A percentile compares a stretch with the other conserved stretches of the same genome.
Conservation (phyloP, 2,888 invertebrate genomes). For the Tineola bisselliella region DNA sequence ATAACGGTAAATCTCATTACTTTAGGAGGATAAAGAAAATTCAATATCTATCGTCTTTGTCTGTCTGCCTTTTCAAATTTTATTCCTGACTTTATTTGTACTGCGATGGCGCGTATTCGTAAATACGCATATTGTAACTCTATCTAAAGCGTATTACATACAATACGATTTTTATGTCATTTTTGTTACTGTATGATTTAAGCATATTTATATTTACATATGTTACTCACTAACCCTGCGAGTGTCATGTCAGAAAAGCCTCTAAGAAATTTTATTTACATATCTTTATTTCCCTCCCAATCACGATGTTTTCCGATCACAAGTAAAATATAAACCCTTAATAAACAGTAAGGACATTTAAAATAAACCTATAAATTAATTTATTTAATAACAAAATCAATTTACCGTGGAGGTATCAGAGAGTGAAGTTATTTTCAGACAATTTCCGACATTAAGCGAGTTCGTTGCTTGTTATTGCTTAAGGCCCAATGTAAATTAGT, state of each 20-base stretch:
- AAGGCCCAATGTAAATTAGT: conserved; percentile 45
- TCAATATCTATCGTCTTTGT: conserved; percentile 47
- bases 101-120: conserved; percentile 16
- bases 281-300: too few species aligned
- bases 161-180: not conserved
- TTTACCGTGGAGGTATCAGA: conserved; percentile 28
- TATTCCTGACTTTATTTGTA: conserved; percentile 23
- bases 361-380: not conserved
- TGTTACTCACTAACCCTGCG: too few species aligned
- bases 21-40: conserved; percentile 49
- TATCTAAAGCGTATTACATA: not conserved
- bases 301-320: too few species aligned
- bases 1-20: conserved; percentile 54
- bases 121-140: not conserved
- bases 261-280: too few species aligned
- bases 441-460: conserved; percentile 45
- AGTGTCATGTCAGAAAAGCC: too few species aligned
- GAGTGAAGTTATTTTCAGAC: conserved; percentile 28
- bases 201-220: not conserved
- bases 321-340: too few species aligned
- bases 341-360: not conserved
- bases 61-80: conserved; percentile 33
- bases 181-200: not conserved
- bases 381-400: conserved; percentile 26
- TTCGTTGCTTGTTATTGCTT: conserved; percentile 45